phyloP scores from a whole-genome alignment of 2,888 invertebrate genomes.

The Melanargia galathea region DNA sequence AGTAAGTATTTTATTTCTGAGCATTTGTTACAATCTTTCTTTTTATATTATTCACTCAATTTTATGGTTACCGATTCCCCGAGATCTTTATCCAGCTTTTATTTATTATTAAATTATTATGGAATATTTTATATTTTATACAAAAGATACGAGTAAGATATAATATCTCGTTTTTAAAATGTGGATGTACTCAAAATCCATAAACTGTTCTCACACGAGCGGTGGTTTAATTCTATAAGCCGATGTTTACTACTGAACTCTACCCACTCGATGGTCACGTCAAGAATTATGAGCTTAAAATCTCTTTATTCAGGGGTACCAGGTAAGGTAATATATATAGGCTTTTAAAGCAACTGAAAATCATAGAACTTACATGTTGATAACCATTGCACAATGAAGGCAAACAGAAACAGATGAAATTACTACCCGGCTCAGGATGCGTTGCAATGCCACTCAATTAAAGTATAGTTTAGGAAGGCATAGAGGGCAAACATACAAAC shows the following conservation, averaged over 20 bases:
- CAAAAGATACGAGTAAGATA: conserved; percentile 1
- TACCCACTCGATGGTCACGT: background rate
- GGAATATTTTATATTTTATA: conserved; percentile 25
- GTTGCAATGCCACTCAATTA: too few relatives aligned
- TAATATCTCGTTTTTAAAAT: conserved; percentile 15
- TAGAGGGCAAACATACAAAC: too few relatives aligned
- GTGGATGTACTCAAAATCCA: conserved; percentile 8
- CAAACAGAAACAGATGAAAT: too few relatives aligned
- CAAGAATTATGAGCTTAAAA: too few relatives aligned
- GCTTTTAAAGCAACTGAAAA: too few relatives aligned
- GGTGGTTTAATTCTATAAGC: background rate
- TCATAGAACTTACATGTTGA: too few relatives aligned
- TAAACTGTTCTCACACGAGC: background rate
- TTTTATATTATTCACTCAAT: conserved; percentile 42
- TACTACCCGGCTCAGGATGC: too few relatives aligned
- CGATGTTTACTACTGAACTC: background rate
- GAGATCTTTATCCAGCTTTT: conserved; percentile 34
- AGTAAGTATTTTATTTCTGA: conserved; percentile 40
- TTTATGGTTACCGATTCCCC: conserved; percentile 41
- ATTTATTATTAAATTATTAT: conserved; percentile 38
- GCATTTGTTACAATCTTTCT: conserved; percentile 38
- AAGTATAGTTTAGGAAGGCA: too few relatives aligned
- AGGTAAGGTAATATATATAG: too few relatives aligned
- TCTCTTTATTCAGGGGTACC: too few relatives aligned
- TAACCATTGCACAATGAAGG: too few relatives aligned